Evolutionary conservation across 2,113 vertebrate genomes (phyloP).

Genomic region (Scomber japonicus): DNA sequence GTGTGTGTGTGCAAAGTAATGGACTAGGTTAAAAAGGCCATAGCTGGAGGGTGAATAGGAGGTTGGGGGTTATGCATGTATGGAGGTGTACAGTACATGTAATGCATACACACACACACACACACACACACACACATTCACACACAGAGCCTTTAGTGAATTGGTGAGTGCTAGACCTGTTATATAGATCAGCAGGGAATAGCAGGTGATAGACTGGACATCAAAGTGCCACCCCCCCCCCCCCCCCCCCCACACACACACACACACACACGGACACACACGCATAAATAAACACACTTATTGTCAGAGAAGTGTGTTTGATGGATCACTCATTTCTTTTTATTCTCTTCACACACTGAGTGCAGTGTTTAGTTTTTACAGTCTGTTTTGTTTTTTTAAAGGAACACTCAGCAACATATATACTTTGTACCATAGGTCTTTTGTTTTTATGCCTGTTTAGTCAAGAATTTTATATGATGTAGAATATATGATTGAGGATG

Average conservation of each 20-base stretch:
- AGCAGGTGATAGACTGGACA: conserved; percentile 61
- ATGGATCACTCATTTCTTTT: conserved; percentile 27
- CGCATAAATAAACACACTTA: background rate
- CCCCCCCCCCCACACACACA: too few relatives aligned
- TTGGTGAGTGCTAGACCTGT: conserved; percentile 35
- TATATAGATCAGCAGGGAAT: conserved; percentile 39
- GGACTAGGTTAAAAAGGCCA: conserved; percentile 48
- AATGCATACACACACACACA: background rate
- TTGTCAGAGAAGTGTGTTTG: conserved; percentile 32
- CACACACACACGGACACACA: too few relatives aligned
- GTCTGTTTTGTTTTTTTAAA: too few relatives aligned
- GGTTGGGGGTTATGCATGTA: conserved; percentile 10
- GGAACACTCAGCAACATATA: too few relatives aligned
- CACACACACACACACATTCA: background rate
- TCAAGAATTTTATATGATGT: too few relatives aligned
- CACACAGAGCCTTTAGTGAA: conserved; percentile 37
- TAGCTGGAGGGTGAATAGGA: conserved; percentile 15
- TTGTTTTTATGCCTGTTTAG: too few relatives aligned
- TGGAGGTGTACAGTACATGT: background rate
- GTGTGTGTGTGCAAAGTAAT: conserved; percentile 20
- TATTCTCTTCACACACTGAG: conserved; percentile 28
- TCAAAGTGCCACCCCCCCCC: conserved; percentile 6
- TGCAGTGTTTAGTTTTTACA: background rate
- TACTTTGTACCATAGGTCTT: too few relatives aligned
- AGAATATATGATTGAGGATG: too few relatives aligned